Conservation (phyloP, 2,888 invertebrate species). For the Drosophila formosana region DNA sequence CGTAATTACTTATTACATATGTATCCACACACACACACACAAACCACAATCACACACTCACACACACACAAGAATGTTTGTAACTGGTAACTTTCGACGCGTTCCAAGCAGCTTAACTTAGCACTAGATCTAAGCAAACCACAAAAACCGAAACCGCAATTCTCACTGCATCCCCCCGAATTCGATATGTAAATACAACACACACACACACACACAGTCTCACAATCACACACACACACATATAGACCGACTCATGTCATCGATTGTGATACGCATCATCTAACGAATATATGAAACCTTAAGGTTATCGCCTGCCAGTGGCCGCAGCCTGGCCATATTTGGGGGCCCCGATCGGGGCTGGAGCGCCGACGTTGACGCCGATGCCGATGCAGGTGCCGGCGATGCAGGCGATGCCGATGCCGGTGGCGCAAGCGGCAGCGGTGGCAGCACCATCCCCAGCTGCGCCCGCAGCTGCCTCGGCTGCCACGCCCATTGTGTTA, state of each 20-base stretch:
- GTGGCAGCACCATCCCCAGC: constrained; percentile 70
- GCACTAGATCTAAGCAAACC: constrained; percentile 68
- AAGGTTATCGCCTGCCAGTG: constrained; percentile 92
- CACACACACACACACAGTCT: constrained; percentile 18
- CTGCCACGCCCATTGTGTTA: constrained; percentile 88
- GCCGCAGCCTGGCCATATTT: constrained; percentile 92
- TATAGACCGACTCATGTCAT: constrained; percentile 19
- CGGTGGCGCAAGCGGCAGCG: constrained; percentile 85
- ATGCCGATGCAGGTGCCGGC: constrained; percentile 84
- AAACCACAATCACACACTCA: constrained; percentile 21
- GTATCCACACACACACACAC: constrained; percentile 50
- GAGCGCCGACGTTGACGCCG: constrained; percentile 86
- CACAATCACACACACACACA: constrained; percentile 5
- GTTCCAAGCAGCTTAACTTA: constrained; percentile 69
- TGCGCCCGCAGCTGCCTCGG: constrained; percentile 76
- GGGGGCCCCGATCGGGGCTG: constrained; percentile 86
- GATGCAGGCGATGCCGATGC: constrained; percentile 51
- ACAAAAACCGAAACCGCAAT: constrained; percentile 36
- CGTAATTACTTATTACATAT: constrained; percentile 69
- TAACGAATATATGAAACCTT: constrained; percentile 61
- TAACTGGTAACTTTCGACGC: constrained; percentile 68
- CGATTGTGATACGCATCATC: constrained; percentile 45
- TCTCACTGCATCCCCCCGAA: constrained; percentile 57
- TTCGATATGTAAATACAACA: constrained; percentile 59
- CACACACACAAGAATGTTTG: constrained; percentile 50